Evolutionary conservation across 2,797 vertebrate species (phyloP), one percentile per base, ranked within the genome.

Genomic region (Myotis myotis): DNA sequence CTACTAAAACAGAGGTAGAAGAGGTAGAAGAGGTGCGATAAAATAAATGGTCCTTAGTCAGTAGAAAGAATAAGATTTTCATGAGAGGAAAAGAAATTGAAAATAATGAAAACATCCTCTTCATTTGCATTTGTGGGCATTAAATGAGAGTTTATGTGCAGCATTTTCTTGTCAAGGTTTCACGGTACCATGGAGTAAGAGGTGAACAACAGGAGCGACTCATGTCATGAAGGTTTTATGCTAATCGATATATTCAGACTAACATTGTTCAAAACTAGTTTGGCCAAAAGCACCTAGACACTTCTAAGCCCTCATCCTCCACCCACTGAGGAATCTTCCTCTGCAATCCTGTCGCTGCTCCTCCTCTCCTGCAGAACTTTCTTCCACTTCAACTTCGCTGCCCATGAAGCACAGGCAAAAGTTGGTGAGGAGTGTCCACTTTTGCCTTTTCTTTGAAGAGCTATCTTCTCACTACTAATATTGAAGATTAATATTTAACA

Each of bases 191-290:
- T 3, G 2, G 51, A 80, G 3, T 71, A 83, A 93, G 28, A 93
- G 38, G 11, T 55, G 33, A 93, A 62, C 23, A 76, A 33, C 1
- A 87, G 13, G 9, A 76, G 5, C 4, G 19, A n/a, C 17, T 53
- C 66, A 89, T 57, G 76, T 62, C 51, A 84, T 62, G 33, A 95
- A 60, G 66, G 19, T 38, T 94, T 93, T 71, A 71, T 28, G 84
- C 7, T 51, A 86, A 86, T 36, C 49, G 70, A 36, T 2, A 74
- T 78, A 49, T 78, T 81, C 62, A 88, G 20, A 57, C 12, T 22
- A 92, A 36, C 22, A 81, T 47, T 72, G 2, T 53, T 87, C 41
- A 80, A 62, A 94, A 47, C 23, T 25, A 78, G 5, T 89, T 92
- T 83, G 10, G 28, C 19, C 30, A 87, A 74, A 83, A 83, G 3